phyloP scores from a whole-genome alignment of 2,888 invertebrate species.

The Margaritifera margaritifera region DNA sequence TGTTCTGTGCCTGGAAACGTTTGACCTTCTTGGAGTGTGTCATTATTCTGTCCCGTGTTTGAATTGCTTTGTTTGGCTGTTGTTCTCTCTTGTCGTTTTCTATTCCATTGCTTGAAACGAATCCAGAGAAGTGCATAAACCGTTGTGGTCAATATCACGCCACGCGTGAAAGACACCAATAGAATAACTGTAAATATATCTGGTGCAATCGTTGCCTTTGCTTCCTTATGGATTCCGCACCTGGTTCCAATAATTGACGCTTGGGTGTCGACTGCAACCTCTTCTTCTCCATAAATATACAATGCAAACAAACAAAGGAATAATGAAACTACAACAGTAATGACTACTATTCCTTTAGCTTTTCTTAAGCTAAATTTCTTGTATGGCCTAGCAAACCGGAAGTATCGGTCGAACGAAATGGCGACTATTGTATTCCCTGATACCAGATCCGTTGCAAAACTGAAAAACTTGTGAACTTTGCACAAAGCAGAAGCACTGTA shows the following conservation, averaged over 20 bases:
- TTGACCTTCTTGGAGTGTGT: too few relatives aligned
- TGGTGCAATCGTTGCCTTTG: conserved; percentile 21
- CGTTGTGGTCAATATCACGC: conserved; percentile 21
- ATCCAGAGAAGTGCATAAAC: conserved; percentile 34
- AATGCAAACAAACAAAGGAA: conserved; percentile 20
- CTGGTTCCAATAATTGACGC: conserved; percentile 13
- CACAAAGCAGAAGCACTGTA: conserved; percentile 21
- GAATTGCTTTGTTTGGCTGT: conserved; percentile 6
- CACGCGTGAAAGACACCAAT: conserved; percentile 26
- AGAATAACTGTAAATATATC: conserved; percentile 23
- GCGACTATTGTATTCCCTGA: conserved; percentile 37
- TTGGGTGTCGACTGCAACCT: conserved; percentile 13
- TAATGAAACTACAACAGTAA: conserved; percentile 8
- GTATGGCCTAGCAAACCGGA: conserved; percentile 31
- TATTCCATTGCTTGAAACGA: conserved; percentile 32
- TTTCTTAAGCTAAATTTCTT: conserved; percentile 25
- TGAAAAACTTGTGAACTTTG: conserved; percentile 21
- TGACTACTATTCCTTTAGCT: conserved; percentile 20
- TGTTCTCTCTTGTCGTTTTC: conserved; percentile 12
- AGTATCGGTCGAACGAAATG: conserved; percentile 38
- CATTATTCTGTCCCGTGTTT: too few relatives aligned
- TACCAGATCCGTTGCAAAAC: conserved; percentile 25
- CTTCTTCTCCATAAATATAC: conserved; percentile 23
- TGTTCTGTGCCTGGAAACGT: too few relatives aligned
- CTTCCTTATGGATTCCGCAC: conserved; percentile 22